Percentiles rank a stretch among this genome's conserved stretches.
These are phyloP conservation scores for Lontra canadensis DNA, from an alignment of 2,113 vertebrate species.

Conservation along the genomic window DNA sequence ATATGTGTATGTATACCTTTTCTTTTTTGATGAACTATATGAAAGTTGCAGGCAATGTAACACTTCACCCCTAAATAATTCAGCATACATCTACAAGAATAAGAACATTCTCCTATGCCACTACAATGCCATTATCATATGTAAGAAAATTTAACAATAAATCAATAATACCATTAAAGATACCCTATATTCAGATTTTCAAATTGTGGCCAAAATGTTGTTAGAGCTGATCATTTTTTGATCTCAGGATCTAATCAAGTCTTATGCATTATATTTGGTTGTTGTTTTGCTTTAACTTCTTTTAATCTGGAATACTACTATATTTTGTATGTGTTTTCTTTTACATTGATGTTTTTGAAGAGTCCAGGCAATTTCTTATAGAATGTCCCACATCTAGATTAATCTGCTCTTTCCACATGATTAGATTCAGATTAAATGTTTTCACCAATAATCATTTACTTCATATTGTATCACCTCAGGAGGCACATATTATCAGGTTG, in stretches of 20 bases:
- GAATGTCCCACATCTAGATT: neutral
- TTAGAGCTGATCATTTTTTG: neutral
- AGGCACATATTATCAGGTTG: neutral
- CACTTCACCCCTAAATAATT: neutral
- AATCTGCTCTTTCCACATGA: constrained; percentile 25
- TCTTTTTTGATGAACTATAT: neutral
- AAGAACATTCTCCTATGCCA: constrained; percentile 10
- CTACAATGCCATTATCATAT: constrained; percentile 1
- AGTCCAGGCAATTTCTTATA: neutral
- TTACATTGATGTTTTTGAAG: constrained; percentile 40
- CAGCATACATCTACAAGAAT: neutral
- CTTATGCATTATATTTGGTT: neutral
- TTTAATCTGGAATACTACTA: neutral
- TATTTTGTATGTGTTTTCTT: constrained; percentile 9
- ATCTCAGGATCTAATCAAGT: neutral
- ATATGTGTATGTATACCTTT: neutral
- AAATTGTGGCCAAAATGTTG: neutral
- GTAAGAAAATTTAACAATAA: constrained; percentile 12
- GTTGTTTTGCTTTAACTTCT: neutral
- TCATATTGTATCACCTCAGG: neutral
- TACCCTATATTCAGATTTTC: neutral
- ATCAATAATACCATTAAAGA: constrained; percentile 20
- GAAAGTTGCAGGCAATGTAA: neutral
- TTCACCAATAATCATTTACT: constrained; percentile 22
- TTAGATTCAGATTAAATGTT: constrained; percentile 43